Evolutionary conservation across 2,797 vertebrate genomes (phyloP).

Genomic region (Naso thynnoides): DNA sequence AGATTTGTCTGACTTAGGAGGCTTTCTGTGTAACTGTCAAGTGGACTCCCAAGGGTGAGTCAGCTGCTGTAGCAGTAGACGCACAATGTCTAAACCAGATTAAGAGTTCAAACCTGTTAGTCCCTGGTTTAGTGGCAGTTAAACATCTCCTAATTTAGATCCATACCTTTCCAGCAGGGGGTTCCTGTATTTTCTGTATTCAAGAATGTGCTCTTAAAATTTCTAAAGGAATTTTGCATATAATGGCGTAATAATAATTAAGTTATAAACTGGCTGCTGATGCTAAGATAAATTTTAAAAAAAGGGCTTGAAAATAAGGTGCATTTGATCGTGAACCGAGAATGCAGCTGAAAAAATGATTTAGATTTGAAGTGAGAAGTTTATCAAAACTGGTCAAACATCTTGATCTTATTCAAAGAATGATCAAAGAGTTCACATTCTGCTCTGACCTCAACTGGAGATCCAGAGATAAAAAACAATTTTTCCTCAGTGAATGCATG

Average conservation of each 20-base stretch:
- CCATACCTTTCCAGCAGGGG: background rate
- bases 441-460: constrained; percentile 7
- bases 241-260: constrained; percentile 16
- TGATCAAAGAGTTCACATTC: constrained; percentile 31
- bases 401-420: constrained; percentile 23
- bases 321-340: constrained; percentile 34
- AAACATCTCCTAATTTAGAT: constrained; percentile 40
- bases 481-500: background rate
- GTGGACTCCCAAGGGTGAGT: constrained; percentile 50
- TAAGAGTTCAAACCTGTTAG: constrained; percentile 67
- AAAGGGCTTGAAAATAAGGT: background rate
- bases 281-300: constrained; percentile 17
- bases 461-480: constrained; percentile 27
- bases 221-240: background rate
- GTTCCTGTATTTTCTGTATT: constrained; percentile 26
- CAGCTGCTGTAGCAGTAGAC: constrained; percentile 49
- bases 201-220: background rate
- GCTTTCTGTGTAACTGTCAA: constrained; percentile 43
- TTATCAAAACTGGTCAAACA: constrained; percentile 28
- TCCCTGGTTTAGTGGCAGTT: constrained; percentile 42
- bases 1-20: constrained; percentile 65
- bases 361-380: constrained; percentile 18
- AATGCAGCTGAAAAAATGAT: constrained; percentile 4
- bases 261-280: constrained; percentile 1
- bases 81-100: constrained; percentile 64